Evolutionary conservation across 2,113 vertebrate species (phyloP).

Genomic region (Malurus alboscapulatus): DNA sequence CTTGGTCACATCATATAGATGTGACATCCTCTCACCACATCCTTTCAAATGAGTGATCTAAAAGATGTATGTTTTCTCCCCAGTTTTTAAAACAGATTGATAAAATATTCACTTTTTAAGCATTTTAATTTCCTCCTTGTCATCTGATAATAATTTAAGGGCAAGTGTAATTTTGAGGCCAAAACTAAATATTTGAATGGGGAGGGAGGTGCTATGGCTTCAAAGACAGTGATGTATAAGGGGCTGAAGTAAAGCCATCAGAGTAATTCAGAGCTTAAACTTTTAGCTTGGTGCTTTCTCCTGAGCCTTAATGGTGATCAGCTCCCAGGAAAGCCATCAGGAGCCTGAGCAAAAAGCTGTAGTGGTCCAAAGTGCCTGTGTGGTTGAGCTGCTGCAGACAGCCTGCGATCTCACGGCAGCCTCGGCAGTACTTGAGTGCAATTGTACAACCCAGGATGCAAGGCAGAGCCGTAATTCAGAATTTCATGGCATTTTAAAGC

Average conservation of each 20-base stretch:
- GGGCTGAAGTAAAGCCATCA: neutral
- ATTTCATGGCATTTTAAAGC: slow-evolving; percentile 43
- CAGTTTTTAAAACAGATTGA: neutral
- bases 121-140: neutral
- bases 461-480: neutral
- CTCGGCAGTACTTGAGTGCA: neutral
- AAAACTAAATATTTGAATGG: neutral
- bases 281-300: neutral
- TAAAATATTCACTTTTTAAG: neutral
- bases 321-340: neutral
- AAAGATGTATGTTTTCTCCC: neutral
- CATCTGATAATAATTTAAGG: neutral
- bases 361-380: neutral
- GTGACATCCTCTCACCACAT: neutral
- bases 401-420: neutral
- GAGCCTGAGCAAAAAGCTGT: neutral
- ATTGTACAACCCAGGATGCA: neutral
- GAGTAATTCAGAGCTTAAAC: neutral
- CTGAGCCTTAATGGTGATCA: neutral
- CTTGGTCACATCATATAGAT: neutral
- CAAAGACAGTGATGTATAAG: neutral
- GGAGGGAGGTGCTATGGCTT: neutral
- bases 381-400: neutral
- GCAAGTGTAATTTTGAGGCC: neutral
- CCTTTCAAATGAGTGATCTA: neutral